Conservation (phyloP, 1,140 invertebrate species). For the Ceratoteleas bidentatus region DNA sequence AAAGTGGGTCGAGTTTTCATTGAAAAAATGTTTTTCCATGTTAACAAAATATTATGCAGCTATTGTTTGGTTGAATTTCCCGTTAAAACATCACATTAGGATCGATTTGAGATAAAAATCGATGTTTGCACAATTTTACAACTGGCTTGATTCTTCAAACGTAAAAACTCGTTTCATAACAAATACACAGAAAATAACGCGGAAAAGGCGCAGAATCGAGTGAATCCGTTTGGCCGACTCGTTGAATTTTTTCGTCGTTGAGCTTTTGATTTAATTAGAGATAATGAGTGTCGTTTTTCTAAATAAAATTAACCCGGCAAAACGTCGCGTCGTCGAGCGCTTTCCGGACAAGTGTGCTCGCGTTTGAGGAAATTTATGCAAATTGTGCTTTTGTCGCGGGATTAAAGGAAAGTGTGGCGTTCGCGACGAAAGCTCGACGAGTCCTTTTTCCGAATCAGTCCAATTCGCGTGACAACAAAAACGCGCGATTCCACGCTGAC, state of each 20-base stretch:
- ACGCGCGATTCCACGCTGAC: background rate
- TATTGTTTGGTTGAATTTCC: too few species aligned
- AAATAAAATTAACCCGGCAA: conserved; percentile 5
- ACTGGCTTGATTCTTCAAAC: too few species aligned
- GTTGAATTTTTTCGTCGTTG: background rate
- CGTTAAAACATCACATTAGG: too few species aligned
- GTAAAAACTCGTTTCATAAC: too few species aligned
- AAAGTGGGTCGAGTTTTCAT: too few species aligned
- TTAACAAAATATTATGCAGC: too few species aligned
- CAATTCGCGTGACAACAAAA: background rate
- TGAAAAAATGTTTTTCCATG: too few species aligned
- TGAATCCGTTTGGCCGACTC: too few species aligned
- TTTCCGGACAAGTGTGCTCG: conserved; percentile 2
- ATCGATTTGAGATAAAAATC: too few species aligned
- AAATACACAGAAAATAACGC: too few species aligned
- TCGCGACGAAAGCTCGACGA: background rate
- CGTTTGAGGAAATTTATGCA: conserved; percentile 6
- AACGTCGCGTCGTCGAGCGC: background rate
- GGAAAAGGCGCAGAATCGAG: too few species aligned
- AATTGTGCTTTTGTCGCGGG: conserved; percentile 1
- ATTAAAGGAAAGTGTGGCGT: conserved; percentile 5
- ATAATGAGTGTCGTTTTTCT: conserved; percentile 2
- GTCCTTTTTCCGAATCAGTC: background rate
- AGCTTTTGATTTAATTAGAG: background rate
- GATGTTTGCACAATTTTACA: too few species aligned